These are phyloP conservation scores for Toxonevra muliebris DNA, from an alignment of 2,888 invertebrate genomes.

Conservation along the genomic window DNA sequence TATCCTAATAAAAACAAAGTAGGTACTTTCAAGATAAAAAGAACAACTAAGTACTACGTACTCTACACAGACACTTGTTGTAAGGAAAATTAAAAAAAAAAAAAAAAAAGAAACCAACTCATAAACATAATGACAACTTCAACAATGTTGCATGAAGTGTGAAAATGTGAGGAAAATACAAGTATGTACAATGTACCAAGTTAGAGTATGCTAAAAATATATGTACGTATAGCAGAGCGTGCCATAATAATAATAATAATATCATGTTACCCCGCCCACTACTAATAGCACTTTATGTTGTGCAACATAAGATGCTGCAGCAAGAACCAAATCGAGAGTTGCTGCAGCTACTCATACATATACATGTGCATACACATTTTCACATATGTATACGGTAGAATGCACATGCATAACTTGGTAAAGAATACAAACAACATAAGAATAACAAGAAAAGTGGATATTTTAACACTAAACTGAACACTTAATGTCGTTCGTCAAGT, in stretches of 20 bases:
- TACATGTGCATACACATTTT: too few species aligned
- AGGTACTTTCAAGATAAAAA: too few species aligned
- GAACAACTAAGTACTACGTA: too few species aligned
- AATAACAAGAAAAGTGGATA: constrained; percentile 42
- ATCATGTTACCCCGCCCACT: too few species aligned
- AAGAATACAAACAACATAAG: constrained; percentile 14
- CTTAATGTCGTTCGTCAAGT: constrained; percentile 51
- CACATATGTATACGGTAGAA: neutral
- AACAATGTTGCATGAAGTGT: constrained; percentile 15
- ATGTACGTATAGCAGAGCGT: too few species aligned
- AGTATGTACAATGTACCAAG: neutral
- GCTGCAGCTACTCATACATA: too few species aligned
- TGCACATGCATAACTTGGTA: constrained; percentile 7
- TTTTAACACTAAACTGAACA: constrained; percentile 52
- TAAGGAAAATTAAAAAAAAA: neutral
- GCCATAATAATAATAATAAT: too few species aligned
- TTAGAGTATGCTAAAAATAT: neutral
- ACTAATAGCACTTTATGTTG: too few species aligned
- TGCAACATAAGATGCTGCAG: constrained; percentile 3
- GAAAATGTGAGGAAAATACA: neutral
- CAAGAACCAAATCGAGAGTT: neutral
- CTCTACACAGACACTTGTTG: too few species aligned
- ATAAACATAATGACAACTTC: constrained; percentile 13
- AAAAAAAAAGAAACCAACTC: neutral
- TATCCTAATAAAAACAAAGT: too few species aligned